Evolutionary conservation across 2,113 vertebrate genomes (phyloP), one percentile per base, ranked within the genome.

Genomic region (Penelope pileata): DNA sequence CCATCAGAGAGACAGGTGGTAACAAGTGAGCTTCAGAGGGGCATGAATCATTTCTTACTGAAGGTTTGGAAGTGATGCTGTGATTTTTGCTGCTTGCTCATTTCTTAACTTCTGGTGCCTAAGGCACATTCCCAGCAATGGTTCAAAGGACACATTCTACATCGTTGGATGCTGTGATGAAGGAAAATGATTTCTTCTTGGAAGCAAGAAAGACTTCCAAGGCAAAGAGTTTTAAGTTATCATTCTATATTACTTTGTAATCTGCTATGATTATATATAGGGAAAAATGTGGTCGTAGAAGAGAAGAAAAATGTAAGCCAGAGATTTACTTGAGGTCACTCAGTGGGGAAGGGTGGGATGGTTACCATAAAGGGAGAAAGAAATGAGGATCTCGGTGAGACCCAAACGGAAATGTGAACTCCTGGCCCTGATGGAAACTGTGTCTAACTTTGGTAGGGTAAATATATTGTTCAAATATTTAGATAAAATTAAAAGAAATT

Each of bases 21-120:
- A 88, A 81, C 66, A 82, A 85, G 74, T 67, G 58, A 95, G 75
- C 67, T 69, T 82, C 42, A 88, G 86, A 69, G 42, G 78, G 74
- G 51, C 54, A 67, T 62, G 74, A 89, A 87, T 85, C 14, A 85
- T 84, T 94, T 83, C 58, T 58, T 76, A 70, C 27, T 30, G 60
- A 58, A 68, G 81, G 38, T 66, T 76, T 91, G 53, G 45, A 92
- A 85, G 17, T 16, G 45, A 34, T 87, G 63, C 54, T 78, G 70
- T 85, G 87, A 87, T 85, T 85, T 96, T 87, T 87, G 48, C 42
- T 80, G 53, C 53, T 91, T 77, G 45, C 56, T 53, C 3, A 1
- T 51, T 54, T 81, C 70, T 80, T 59, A 91, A 42, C 54, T 76
- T 32, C 58, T 73, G 36, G n/a, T 73, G 42, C 47, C 58, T 73